A percentile compares a stretch with the other conserved stretches of the same genome.
Evolutionary conservation across 2,888 invertebrate species (phyloP).

Genomic region (Salticus scenicus): DNA sequence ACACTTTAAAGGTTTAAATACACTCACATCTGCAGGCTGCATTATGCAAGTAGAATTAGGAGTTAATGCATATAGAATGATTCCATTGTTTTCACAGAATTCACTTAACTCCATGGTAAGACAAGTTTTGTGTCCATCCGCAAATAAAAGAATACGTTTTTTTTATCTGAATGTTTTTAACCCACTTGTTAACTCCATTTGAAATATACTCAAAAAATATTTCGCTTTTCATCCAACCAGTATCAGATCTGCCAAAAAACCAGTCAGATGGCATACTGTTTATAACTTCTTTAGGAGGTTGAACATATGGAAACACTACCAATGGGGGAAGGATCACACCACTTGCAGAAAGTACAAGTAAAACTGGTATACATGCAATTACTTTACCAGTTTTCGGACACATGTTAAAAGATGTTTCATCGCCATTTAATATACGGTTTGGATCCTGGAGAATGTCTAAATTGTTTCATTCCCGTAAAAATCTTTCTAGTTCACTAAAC

Average conservation of each 20-base stretch:
- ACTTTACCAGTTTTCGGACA: background rate
- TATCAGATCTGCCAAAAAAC: no score
- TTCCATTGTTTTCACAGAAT: background rate
- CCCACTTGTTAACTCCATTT: background rate
- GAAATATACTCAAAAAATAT: constrained; percentile 5
- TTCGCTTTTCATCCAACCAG: no score
- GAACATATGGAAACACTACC: background rate
- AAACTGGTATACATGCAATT: background rate
- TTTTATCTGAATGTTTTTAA: background rate
- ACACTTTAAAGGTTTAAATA: no score
- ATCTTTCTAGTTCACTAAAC: no score
- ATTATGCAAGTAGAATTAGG: background rate
- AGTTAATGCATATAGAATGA: background rate
- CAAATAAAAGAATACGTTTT: background rate
- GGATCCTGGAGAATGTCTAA: background rate
- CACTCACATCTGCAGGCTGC: no score
- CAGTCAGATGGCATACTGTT: no score
- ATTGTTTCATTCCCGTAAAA: background rate
- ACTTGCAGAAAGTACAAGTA: background rate
- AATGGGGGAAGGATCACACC: background rate
- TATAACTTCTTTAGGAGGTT: background rate
- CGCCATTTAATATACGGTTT: background rate
- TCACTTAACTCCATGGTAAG: no score
- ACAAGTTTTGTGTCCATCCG: no score
- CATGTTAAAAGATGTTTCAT: constrained; percentile 6